These are phyloP conservation scores for Semnornis frantzii DNA, from an alignment of 2,113 vertebrate species.

Conservation along the genomic window DNA sequence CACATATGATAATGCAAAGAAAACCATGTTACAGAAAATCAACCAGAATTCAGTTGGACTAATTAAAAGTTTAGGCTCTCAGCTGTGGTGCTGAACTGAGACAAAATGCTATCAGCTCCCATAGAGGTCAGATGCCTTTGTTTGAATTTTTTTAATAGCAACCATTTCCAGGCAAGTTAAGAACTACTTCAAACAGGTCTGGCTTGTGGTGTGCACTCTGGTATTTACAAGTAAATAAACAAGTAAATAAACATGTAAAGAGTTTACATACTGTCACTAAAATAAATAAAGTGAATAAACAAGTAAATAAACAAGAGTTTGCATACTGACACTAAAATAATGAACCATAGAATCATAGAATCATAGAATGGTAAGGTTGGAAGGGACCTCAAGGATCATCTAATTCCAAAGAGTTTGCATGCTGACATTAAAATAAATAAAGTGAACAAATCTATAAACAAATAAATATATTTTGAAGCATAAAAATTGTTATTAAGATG, in stretches of 20 bases:
- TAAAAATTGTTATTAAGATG: neutral
- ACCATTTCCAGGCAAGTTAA: neutral
- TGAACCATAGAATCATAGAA: neutral
- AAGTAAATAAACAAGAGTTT: neutral
- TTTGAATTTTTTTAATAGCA: neutral
- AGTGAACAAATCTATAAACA: neutral
- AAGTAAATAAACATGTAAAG: neutral
- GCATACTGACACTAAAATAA: neutral
- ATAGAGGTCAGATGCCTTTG: neutral
- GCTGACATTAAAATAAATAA: neutral
- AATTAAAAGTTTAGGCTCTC: neutral
- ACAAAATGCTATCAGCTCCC: neutral
- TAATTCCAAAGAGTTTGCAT: no score
- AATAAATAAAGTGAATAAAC: neutral
- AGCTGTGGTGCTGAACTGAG: neutral
- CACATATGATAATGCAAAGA: neutral
- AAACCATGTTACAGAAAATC: neutral
- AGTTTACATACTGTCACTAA: neutral
- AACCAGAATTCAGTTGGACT: neutral
- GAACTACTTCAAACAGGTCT: rapidly evolving
- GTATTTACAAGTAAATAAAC: neutral
- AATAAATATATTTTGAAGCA: neutral
- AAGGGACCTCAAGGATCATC: no score
- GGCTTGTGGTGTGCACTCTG: neutral
- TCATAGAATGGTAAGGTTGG: no score